Base-by-base conservation (phyloP, 2,888 invertebrate species). In the Timema cristinae region DNA sequence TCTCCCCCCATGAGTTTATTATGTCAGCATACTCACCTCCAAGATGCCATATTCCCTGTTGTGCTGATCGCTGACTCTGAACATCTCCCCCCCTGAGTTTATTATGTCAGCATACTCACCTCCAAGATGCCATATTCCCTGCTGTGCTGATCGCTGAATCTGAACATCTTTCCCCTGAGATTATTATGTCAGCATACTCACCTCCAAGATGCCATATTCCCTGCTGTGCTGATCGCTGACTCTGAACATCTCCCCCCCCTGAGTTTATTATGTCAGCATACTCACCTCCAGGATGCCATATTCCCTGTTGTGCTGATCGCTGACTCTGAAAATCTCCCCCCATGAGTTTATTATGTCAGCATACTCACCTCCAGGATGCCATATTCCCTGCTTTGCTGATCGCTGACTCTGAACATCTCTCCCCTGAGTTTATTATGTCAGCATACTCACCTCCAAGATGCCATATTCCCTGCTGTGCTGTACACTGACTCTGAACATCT, bases 381-480 rank as follows among this genome's bases (percentile, higher is more conserved):
- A 81, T 96, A 97, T 81, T 97, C 95, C 68, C 96, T 86, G 80
- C 95, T 95, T 79, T 96, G 95, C 80, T 96, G 95, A 83, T 96
- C 95, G 77, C 95, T 94, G 15, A 96, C 95, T 74, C 96, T 87
- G 83, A 98, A 96, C 50, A 98, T 86, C 83, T 97, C 95, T 0
- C 98, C 98, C n/a, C n/a, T n/a, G n/a, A n/a, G n/a, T n/a, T n/a
- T n/a, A n/a, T n/a, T n/a, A n/a, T n/a, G n/a, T n/a, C n/a, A n/a
- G n/a, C n/a, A n/a, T n/a, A n/a, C n/a, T n/a, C n/a, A 88, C 87
- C 85, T 91, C 91, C 68, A 98, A 85, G 77, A 97, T 95, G 63
- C 95, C 95, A 81, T 96, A 97, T 81, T 97, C 95, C 68, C 96
- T 86, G 80, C 95, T 95, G 79, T 96, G 95, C 80, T 96, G 95